Conservation (phyloP, 2,113 vertebrate genomes). For the Epinephelus moara region DNA sequence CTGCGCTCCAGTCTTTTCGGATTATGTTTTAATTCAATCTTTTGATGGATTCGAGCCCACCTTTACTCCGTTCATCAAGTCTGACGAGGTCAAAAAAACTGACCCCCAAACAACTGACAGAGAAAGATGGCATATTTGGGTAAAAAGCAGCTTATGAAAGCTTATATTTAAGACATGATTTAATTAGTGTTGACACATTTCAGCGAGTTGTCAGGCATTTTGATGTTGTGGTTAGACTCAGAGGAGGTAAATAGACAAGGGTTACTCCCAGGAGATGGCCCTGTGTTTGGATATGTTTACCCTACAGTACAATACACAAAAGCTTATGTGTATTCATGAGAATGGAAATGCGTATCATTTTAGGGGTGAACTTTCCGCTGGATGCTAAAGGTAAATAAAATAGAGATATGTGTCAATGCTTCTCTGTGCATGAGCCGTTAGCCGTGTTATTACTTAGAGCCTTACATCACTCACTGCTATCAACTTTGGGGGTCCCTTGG, state of each 20-base stretch:
- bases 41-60: not conserved
- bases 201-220: slow-evolving; percentile 34
- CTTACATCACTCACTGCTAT: slow-evolving; percentile 66
- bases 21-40: slow-evolving; percentile 14
- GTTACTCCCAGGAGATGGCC: slow-evolving; percentile 34
- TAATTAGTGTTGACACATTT: slow-evolving; percentile 52
- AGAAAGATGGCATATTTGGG: slow-evolving; percentile 15
- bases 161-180: slow-evolving; percentile 19
- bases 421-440: slow-evolving; percentile 36
- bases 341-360: slow-evolving; percentile 64
- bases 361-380: slow-evolving; percentile 40
- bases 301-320: slow-evolving; percentile 29
- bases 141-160: slow-evolving; percentile 10
- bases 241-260: slow-evolving; percentile 27
- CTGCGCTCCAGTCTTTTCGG: not conserved
- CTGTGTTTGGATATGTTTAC: slow-evolving; percentile 49
- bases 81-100: slow-evolving; percentile 20
- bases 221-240: slow-evolving; percentile 30
- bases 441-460: slow-evolving; percentile 48
- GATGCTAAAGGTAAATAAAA: slow-evolving; percentile 58
- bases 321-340: slow-evolving; percentile 67
- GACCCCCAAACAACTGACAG: slow-evolving; percentile 30
- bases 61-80: slow-evolving; percentile 8
- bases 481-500: slow-evolving; percentile 69
- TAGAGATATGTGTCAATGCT: slow-evolving; percentile 19